A percentile compares a stretch with the other conserved stretches of the same genome.
phyloP scores from a whole-genome alignment of 1,140 invertebrate genomes.

The Cydia splendana region DNA sequence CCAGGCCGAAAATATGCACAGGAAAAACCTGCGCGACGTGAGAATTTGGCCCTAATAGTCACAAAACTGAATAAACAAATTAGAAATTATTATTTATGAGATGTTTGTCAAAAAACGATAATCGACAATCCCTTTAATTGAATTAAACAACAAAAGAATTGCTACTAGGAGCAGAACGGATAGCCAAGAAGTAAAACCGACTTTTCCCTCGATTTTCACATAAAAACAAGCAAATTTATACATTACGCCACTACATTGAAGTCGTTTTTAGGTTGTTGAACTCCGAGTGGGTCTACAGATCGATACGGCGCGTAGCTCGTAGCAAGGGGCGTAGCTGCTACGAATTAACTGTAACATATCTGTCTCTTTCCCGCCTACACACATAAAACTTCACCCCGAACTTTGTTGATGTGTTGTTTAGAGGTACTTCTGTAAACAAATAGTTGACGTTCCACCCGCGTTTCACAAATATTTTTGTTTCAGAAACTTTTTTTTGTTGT shows the following conservation, averaged over 20 bases:
- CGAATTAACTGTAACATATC: conserved; percentile 31
- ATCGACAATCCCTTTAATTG: neutral
- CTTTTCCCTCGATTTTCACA: neutral
- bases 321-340: conserved; percentile 46
- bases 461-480: neutral
- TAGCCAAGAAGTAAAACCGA: neutral
- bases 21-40: neutral
- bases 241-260: neutral
- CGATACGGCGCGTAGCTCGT: conserved; percentile 52
- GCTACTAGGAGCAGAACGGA: conserved; percentile 32
- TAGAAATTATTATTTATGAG: neutral
- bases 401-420: neutral
- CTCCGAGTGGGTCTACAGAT: conserved; percentile 37
- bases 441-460: neutral
- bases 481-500: no score
- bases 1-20: neutral
- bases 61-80: neutral
- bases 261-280: neutral
- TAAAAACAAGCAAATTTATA: neutral
- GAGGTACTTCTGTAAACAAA: conserved; percentile 1
- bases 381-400: conserved; percentile 32
- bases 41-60: neutral
- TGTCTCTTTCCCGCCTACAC: conserved; percentile 35
- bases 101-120: neutral
- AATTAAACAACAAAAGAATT: neutral